Conservation (phyloP, 2,113 vertebrate species). For the Corythaeola cristata region DNA sequence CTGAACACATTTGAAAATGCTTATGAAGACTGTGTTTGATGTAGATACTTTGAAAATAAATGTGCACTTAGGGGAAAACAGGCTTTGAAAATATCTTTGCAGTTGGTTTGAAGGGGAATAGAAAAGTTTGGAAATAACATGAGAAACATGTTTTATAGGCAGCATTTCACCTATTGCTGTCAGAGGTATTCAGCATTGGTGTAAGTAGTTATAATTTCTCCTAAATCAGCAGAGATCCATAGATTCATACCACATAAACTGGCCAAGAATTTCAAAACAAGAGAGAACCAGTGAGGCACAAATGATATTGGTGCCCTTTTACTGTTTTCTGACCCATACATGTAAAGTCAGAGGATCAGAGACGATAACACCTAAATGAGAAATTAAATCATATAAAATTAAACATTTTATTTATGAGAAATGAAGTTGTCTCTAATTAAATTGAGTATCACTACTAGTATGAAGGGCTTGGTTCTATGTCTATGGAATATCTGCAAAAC, state of each 20-base stretch:
- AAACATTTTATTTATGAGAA: not conserved
- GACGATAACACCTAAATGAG: not conserved
- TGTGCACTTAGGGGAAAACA: not conserved
- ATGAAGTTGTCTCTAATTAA: not conserved
- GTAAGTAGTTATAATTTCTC: not conserved
- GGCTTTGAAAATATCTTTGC: conserved; percentile 1
- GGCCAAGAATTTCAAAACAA: not conserved
- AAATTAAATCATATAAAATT: not conserved
- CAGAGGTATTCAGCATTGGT: not conserved
- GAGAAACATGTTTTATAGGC: not conserved
- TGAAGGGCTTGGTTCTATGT: not conserved
- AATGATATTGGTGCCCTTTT: not conserved
- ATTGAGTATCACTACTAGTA: not conserved
- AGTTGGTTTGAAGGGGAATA: not conserved
- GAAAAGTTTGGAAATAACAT: not conserved
- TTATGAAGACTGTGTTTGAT: conserved; percentile 29
- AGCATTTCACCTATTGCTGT: not conserved
- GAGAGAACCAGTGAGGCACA: not conserved
- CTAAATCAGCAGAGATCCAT: not conserved
- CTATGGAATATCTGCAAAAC: not conserved
- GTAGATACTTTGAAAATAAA: conserved; percentile 37
- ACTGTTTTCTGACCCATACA: not conserved
- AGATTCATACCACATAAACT: not conserved
- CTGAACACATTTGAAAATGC: conserved; percentile 40
- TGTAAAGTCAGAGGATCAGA: not conserved